phyloP scores from a whole-genome alignment of 2,888 invertebrate genomes.

The Latrodectus hesperus region DNA sequence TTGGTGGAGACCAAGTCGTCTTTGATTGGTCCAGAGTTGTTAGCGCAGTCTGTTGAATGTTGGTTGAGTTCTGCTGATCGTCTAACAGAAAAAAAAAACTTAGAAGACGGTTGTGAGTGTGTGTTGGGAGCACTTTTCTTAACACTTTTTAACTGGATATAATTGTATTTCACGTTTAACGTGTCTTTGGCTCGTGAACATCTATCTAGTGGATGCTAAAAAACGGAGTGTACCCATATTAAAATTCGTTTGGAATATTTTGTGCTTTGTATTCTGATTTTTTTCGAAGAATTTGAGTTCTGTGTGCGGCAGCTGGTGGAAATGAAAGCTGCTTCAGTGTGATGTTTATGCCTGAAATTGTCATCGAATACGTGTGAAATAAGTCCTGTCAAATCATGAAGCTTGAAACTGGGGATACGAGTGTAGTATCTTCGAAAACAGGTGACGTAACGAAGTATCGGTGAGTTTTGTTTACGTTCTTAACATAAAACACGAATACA shows the following conservation, averaged over 20 bases:
- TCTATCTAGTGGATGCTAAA: neutral
- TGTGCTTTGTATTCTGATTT: neutral
- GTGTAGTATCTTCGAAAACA: constrained; percentile 24
- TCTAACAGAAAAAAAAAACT: constrained; percentile 20
- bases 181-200: too few species aligned
- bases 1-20: constrained; percentile 28
- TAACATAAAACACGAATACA: too few species aligned
- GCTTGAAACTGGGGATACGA: neutral
- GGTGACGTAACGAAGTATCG: constrained; percentile 47
- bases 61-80: constrained; percentile 27
- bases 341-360: too few species aligned
- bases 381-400: too few species aligned
- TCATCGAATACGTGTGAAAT: too few species aligned
- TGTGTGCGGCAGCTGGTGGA: neutral
- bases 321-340: too few species aligned
- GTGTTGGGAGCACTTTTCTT: constrained; percentile 13
- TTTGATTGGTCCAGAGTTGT: constrained; percentile 63
- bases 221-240: neutral
- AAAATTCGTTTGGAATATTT: neutral
- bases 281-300: neutral
- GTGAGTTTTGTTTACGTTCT: constrained; percentile 14
- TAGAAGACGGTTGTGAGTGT: constrained; percentile 42
- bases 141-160: constrained; percentile 19
- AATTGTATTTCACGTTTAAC: neutral
- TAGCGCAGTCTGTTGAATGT: constrained; percentile 68